Evolutionary conservation across 2,888 invertebrate species (phyloP).

Genomic region (Drosophila peninsularis): DNA sequence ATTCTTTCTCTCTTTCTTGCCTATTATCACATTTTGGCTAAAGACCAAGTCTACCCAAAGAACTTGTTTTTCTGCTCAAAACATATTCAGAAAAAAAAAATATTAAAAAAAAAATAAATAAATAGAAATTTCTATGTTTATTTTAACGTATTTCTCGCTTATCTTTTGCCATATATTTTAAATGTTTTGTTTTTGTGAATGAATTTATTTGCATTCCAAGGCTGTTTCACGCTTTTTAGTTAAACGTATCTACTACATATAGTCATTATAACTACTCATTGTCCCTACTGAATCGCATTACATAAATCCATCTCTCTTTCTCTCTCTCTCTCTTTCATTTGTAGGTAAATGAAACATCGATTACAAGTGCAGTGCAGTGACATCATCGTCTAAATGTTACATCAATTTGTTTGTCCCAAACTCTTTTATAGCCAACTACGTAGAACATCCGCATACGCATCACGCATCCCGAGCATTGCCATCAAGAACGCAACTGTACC

Average conservation of each 20-base stretch:
- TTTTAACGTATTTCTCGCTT: conserved; percentile 9
- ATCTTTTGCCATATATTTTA: conserved; percentile 14
- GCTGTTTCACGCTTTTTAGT: background rate
- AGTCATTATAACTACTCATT: conserved; percentile 28
- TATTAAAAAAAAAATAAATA: background rate
- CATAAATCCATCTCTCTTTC: conserved; percentile 50
- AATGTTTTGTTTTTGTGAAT: background rate
- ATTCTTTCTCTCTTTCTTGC: background rate
- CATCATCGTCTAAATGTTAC: conserved; percentile 60
- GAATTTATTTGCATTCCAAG: background rate
- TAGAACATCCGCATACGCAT: conserved; percentile 20
- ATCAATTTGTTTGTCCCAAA: conserved; percentile 52
- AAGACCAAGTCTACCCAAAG: conserved; percentile 30
- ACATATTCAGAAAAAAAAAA: conserved; percentile 20
- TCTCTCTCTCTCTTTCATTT: conserved; percentile 33
- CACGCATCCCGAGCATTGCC: conserved; percentile 22
- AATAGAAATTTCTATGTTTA: background rate
- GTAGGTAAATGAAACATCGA: conserved; percentile 56
- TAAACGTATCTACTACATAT: background rate
- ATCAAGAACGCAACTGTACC: conserved; percentile 25
- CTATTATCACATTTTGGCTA: conserved; percentile 42
- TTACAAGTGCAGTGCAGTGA: conserved; percentile 34
- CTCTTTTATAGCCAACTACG: conserved; percentile 34
- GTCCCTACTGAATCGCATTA: conserved; percentile 49
- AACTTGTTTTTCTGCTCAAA: conserved; percentile 41